phyloP scores from a whole-genome alignment of 2,888 invertebrate genomes.

The Dryobotodes eremita region DNA sequence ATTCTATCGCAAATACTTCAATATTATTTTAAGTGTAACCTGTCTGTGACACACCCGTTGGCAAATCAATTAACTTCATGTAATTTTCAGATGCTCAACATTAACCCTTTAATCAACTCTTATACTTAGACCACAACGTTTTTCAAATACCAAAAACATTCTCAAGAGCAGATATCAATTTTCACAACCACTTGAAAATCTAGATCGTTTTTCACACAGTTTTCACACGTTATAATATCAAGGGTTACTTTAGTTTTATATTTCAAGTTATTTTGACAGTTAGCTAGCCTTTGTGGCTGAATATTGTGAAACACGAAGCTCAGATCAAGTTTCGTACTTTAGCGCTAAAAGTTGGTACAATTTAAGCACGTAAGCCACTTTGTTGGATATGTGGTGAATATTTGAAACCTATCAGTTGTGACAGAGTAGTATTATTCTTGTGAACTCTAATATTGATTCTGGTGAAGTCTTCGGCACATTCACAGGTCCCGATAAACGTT shows the following conservation, averaged over 20 bases:
- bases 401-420: slow-evolving; percentile 5
- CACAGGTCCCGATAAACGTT: not conserved
- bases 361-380: slow-evolving; percentile 11
- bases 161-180: not conserved
- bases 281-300: slow-evolving; percentile 16
- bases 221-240: slow-evolving; percentile 16
- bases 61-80: too few relatives aligned
- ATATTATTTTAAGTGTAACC: too few relatives aligned
- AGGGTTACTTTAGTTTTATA: slow-evolving; percentile 28
- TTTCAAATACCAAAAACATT: not conserved
- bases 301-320: slow-evolving; percentile 31
- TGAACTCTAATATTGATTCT: not conserved
- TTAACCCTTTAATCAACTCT: too few relatives aligned
- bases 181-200: not conserved
- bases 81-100: too few relatives aligned
- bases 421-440: not conserved
- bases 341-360: slow-evolving; percentile 11
- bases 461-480: not conserved
- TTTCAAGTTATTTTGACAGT: slow-evolving; percentile 31
- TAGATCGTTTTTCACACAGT: slow-evolving; percentile 14
- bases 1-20: too few relatives aligned
- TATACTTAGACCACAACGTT: not conserved
- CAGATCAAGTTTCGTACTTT: slow-evolving; percentile 20
- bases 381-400: not conserved
- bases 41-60: too few relatives aligned